A percentile compares a stretch with the other conserved stretches of the same genome.
These are phyloP conservation scores for Nestor notabilis DNA, from an alignment of 2,113 vertebrate species.

Conservation along the genomic window DNA sequence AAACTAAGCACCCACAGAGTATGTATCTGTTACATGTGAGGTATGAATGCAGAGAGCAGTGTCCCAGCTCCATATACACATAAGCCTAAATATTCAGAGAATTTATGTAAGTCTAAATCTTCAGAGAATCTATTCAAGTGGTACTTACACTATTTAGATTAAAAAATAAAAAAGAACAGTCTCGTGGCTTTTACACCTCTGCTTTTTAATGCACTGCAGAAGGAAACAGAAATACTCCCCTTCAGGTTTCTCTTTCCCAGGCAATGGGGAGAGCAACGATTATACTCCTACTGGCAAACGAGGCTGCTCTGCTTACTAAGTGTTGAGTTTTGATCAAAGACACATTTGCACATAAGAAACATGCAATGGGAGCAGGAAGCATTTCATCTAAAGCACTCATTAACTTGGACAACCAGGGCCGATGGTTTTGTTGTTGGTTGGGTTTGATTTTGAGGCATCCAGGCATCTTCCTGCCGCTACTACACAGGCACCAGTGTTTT, in stretches of 20 bases:
- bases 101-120: background rate
- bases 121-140: background rate
- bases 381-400: background rate
- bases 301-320: background rate
- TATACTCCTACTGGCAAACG: background rate
- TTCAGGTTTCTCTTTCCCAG: background rate
- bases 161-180: background rate
- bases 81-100: background rate
- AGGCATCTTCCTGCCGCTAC: background rate
- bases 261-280: fast-evolving
- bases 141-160: background rate
- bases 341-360: background rate
- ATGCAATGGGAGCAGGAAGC: background rate
- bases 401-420: background rate
- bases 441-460: constrained; percentile 14
- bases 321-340: background rate
- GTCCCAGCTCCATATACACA: background rate
- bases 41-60: background rate
- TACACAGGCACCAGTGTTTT: background rate
- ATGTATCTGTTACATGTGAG: fast-evolving
- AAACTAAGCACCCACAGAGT: background rate
- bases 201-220: background rate
- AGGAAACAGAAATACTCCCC: background rate
- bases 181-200: background rate
- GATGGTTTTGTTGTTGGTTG: background rate